Base-by-base conservation (phyloP, 2,797 vertebrate genomes). In the Halcyon leucocephala region DNA sequence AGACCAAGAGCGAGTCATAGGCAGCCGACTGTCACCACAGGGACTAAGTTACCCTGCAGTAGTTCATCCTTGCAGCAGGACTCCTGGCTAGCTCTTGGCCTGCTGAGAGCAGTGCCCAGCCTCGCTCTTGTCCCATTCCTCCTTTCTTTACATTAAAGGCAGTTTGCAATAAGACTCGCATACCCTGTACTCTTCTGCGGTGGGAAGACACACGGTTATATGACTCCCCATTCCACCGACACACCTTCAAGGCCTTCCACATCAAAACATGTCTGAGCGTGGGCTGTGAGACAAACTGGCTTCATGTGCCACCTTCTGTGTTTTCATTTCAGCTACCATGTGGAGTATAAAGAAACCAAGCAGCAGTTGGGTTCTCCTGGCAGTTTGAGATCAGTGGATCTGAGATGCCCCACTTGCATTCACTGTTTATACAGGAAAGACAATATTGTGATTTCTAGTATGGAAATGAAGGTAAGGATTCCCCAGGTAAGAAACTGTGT, bases 241-340 rank as follows among this genome's bases (percentile, higher is more conserved):
- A 86, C 55, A 55, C 12, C 52, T 81, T 81, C 60, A 92, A 88
- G 93, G 60, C 64, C 35, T 66, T 69, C 39, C 65, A 78, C 61
- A 62, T 73, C 70, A 78, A 57, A 83, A 71, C 49, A 67, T 4
- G 14, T 64, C 41, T 84, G 62, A 78, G 11, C 22, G 14, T 2
- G 18, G 46, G 22, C 57, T 60, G 1, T 0, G 2, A 46, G 57
- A 33, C 20, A 80, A 72, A 35, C n/a, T n/a, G 57, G 21, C 31
- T 55, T 46, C 41, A 60, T 22, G 15, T 0, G 0, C 33, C 71
- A 79, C 54, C 7, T 1, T 64, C 33, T 44, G 6, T 0, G 0
- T 76, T 72, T 72, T 69, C 37, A 25, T 51, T 69, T 79, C 71
- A 54, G 55, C 67, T 76, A 26, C 78, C 54, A 16, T 1, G 14